A percentile compares a stretch with the other conserved stretches of the same genome.
These are phyloP conservation scores for Callithrix jacchus DNA, from an alignment of 2,113 vertebrate species.

Conservation along the genomic window DNA sequence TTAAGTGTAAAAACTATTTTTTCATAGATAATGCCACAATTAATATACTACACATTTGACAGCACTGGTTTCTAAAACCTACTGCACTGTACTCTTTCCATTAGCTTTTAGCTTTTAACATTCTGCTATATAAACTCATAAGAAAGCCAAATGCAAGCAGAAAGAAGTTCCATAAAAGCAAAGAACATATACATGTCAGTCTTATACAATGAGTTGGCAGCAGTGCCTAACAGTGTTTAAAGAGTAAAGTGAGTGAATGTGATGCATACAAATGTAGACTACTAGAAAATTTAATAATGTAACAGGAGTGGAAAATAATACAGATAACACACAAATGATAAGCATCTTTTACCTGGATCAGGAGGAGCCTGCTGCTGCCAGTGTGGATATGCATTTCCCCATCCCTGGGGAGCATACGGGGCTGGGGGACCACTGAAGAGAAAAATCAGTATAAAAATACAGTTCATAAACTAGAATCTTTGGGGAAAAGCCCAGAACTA, in stretches of 20 bases:
- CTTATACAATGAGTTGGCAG: not conserved
- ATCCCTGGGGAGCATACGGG: slow-evolving; percentile 96
- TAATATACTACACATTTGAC: not conserved
- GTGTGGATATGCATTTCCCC: slow-evolving; percentile 98
- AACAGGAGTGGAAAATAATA: not conserved
- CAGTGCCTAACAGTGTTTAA: not conserved
- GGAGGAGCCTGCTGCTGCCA: slow-evolving; percentile 97
- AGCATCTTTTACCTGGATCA: slow-evolving; percentile 91
- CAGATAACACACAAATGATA: not conserved
- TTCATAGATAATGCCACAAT: not conserved
- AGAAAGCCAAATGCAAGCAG: not conserved
- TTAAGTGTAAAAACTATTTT: not conserved
- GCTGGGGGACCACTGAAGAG: slow-evolving; percentile 93
- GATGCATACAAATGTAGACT: not conserved
- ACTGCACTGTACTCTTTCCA: not conserved
- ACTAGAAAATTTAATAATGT: not conserved
- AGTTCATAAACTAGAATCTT: not conserved
- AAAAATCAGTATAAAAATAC: not conserved
- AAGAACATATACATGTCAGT: not conserved
- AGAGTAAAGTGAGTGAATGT: not conserved
- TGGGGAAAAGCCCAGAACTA: not conserved
- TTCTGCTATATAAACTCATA: not conserved
- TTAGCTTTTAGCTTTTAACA: slow-evolving; percentile 6
- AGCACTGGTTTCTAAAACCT: not conserved
- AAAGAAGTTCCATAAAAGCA: not conserved